phyloP scores from a whole-genome alignment of 2,113 vertebrate genomes.

The Perognathus longimembris region DNA sequence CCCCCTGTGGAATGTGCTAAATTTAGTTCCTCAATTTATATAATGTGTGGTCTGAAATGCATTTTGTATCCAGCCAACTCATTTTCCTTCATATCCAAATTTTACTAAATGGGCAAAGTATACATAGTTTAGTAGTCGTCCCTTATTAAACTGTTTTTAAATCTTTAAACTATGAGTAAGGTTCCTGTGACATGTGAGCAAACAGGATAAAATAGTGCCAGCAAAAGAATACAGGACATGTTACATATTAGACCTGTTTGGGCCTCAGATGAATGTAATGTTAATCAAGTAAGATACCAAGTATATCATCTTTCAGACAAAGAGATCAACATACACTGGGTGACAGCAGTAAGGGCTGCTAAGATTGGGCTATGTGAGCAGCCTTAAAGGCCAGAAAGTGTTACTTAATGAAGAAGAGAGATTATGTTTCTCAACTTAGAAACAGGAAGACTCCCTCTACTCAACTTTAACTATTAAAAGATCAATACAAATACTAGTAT shows the following conservation, averaged over 20 bases:
- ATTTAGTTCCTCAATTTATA: constrained; percentile 42
- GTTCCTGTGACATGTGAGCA: neutral
- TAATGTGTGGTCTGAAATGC: constrained; percentile 35
- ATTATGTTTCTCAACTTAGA: neutral
- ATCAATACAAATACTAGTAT: neutral
- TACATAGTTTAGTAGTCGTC: neutral
- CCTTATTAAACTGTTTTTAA: neutral
- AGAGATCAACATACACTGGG: fast-evolving
- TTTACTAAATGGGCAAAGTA: constrained; percentile 32
- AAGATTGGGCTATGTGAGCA: neutral
- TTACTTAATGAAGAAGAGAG: neutral
- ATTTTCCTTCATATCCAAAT: constrained; percentile 29
- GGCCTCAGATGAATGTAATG: neutral
- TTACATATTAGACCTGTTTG: neutral
- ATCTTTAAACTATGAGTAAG: neutral
- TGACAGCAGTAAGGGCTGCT: neutral
- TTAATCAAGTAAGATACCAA: neutral
- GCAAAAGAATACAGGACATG: neutral
- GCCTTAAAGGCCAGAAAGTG: neutral
- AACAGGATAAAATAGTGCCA: neutral
- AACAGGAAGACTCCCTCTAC: neutral
- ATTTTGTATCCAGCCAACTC: constrained; percentile 27
- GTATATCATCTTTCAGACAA: neutral
- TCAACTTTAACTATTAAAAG: neutral
- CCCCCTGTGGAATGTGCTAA: neutral